Base-by-base conservation (phyloP, 2,888 invertebrate genomes). In the Diaphora mendica region DNA sequence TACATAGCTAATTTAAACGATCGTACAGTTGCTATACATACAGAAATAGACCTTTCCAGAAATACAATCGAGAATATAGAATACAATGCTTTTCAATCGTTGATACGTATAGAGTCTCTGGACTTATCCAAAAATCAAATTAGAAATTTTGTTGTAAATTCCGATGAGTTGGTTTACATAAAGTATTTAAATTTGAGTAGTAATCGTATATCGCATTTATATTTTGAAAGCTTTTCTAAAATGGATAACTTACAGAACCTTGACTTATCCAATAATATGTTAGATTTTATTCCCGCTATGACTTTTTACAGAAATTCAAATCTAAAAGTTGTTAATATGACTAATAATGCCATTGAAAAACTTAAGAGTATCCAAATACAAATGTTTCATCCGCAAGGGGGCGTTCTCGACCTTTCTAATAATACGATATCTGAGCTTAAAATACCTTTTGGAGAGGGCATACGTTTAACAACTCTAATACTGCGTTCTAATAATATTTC, bases 241-340 rank as follows among this genome's bases (percentile, higher is more conserved):
- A 94, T 95, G 94, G 87, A 76, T 13, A 89, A 88, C 74, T 87
- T 95, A 48, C 91, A 93, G 73, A 93, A 92, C 74, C 86, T 95
- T n/a, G 95, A 95, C 83, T 85, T 95, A 62, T 95, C 95, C 1
- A 73, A 89, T 73, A 95, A 95, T 75, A 74, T 68, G 15, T 82
- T 95, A 33, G 86, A 91, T 15, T 83, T 85, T 42, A 90, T 94
- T n/a, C 91, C 94, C 0, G 90, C 90, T 70, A 82, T 89, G 73
- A 87, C 91, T 2, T 90, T 95, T 70, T 82, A 79, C 4, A 88
- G 89, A 48, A 93, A 88, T 74, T 81, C 88, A 66, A 87, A 91
- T 76, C 85, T 95, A 67, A 92, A 89, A 79, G 81, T 86, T 71
- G 85, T 95, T 0, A 95, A 95, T 76, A 89, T 95, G 85, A 91